These are phyloP conservation scores for Orius insidiosus DNA, from an alignment of 1,140 invertebrate genomes.

Conservation along the genomic window DNA sequence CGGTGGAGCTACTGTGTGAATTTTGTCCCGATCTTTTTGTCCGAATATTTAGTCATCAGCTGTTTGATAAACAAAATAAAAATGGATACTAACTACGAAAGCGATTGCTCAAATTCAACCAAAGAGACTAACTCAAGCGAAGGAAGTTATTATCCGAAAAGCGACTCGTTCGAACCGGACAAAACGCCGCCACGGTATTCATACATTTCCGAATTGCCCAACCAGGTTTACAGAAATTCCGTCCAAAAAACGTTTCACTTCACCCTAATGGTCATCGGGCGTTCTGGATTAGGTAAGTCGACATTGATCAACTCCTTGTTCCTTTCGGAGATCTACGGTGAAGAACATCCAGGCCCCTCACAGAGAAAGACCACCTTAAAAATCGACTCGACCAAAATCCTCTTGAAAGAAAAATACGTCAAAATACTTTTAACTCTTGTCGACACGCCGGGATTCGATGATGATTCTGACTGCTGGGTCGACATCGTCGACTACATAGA, in stretches of 20 bases:
- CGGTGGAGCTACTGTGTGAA: too few relatives aligned
- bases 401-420: slow-evolving; percentile 82
- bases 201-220: slow-evolving; percentile 88
- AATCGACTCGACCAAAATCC: slow-evolving; percentile 79
- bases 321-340: slow-evolving; percentile 85
- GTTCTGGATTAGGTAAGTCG: slow-evolving; percentile 94
- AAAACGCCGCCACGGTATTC: too few relatives aligned
- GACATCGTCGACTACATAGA: slow-evolving; percentile 96
- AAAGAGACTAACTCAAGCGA: too few relatives aligned
- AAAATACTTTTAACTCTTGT: slow-evolving; percentile 80
- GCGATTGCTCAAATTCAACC: too few relatives aligned
- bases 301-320: slow-evolving; percentile 99
- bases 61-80: too few relatives aligned
- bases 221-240: slow-evolving; percentile 95
- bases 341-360: slow-evolving; percentile 71
- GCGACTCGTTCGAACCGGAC: too few relatives aligned
- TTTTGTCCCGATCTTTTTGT: too few relatives aligned
- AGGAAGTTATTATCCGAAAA: too few relatives aligned
- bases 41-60: too few relatives aligned
- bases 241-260: slow-evolving; percentile 99
- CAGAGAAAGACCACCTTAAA: slow-evolving; percentile 81
- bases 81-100: too few relatives aligned
- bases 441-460: slow-evolving; percentile 96
- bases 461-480: slow-evolving; percentile 95
- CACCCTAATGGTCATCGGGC: slow-evolving; percentile 97